Percentiles rank a stretch among this genome's conserved stretches.
Evolutionary conservation across 2,888 invertebrate species (phyloP).

Genomic region (Coleophora deauratella): DNA sequence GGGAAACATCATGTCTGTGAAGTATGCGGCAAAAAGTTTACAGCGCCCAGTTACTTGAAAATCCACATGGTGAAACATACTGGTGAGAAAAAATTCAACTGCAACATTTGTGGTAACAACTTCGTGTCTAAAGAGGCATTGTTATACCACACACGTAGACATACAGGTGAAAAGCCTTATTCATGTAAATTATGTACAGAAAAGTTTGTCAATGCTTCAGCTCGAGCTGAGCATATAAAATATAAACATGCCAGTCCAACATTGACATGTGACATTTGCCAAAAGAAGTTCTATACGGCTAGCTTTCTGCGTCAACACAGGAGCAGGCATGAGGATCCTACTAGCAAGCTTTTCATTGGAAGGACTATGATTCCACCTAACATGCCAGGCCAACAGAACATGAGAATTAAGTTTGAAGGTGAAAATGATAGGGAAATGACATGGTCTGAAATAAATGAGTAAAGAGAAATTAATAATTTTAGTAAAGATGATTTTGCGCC

Average conservation of each 20-base stretch:
- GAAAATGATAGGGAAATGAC: too few relatives aligned
- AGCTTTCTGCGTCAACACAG: conserved; percentile 52
- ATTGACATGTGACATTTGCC: conserved; percentile 51
- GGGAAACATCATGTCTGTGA: conserved; percentile 52
- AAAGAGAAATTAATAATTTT: too few relatives aligned
- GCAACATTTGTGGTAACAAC: conserved; percentile 42
- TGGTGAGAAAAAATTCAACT: conserved; percentile 55
- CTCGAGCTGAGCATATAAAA: conserved; percentile 59
- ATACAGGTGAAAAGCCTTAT: conserved; percentile 62
- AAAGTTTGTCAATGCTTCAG: conserved; percentile 58
- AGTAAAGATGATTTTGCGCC: too few relatives aligned
- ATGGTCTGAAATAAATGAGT: too few relatives aligned
- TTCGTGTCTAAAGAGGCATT: conserved; percentile 63
- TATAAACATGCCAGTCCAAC: conserved; percentile 58
- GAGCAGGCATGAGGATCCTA: conserved; percentile 51
- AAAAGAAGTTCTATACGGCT: conserved; percentile 55
- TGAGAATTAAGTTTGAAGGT: conserved; percentile 22
- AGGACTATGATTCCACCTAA: conserved; percentile 40
- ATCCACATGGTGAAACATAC: conserved; percentile 59
- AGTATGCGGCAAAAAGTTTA: conserved; percentile 53
- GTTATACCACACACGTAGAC: conserved; percentile 54
- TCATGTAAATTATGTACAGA: conserved; percentile 49
- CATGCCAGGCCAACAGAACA: conserved; percentile 42
- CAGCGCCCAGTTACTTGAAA: conserved; percentile 59
- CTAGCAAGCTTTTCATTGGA: conserved; percentile 48